phyloP scores from a whole-genome alignment of 2,888 invertebrate species.

The Abrostola triplasia region DNA sequence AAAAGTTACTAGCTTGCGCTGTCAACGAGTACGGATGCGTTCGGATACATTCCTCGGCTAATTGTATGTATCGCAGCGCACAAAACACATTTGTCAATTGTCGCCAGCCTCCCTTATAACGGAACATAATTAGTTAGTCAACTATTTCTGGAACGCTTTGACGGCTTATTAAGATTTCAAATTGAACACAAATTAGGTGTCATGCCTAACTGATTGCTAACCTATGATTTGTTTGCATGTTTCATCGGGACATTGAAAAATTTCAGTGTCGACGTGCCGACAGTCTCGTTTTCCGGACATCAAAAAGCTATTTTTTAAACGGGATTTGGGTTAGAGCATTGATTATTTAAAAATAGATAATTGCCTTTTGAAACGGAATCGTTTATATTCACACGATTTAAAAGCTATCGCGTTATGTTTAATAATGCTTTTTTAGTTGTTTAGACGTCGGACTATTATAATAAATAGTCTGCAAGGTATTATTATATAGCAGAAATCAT shows the following conservation, averaged over 20 bases:
- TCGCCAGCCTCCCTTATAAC: slow-evolving; percentile 77
- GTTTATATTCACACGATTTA: slow-evolving; percentile 7
- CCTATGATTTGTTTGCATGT: slow-evolving; percentile 64
- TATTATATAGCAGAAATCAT: no score
- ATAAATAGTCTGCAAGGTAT: no score
- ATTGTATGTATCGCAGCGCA: slow-evolving; percentile 84
- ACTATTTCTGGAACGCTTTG: slow-evolving; percentile 85
- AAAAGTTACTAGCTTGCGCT: slow-evolving; percentile 70
- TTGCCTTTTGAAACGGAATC: slow-evolving; percentile 19
- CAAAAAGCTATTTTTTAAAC: slow-evolving; percentile 79
- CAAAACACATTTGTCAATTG: slow-evolving; percentile 87
- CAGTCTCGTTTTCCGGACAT: slow-evolving; percentile 84
- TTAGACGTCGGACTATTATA: no score
- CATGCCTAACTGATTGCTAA: slow-evolving; percentile 83
- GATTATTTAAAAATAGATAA: slow-evolving; percentile 33
- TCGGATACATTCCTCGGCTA: slow-evolving; percentile 82
- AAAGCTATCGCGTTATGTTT: not conserved
- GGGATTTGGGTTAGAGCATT: slow-evolving; percentile 42
- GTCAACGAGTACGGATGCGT: slow-evolving; percentile 72
- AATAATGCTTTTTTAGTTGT: not conserved
- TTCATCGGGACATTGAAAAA: slow-evolving; percentile 73
- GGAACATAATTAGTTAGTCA: slow-evolving; percentile 82
- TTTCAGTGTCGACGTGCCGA: slow-evolving; percentile 73
- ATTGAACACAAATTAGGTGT: slow-evolving; percentile 87
- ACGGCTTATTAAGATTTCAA: slow-evolving; percentile 88